Percentiles rank a stretch among this genome's conserved stretches.
Conservation (phyloP, 1,140 invertebrate genomes). For the Pseudomyrmex pallidus region DNA sequence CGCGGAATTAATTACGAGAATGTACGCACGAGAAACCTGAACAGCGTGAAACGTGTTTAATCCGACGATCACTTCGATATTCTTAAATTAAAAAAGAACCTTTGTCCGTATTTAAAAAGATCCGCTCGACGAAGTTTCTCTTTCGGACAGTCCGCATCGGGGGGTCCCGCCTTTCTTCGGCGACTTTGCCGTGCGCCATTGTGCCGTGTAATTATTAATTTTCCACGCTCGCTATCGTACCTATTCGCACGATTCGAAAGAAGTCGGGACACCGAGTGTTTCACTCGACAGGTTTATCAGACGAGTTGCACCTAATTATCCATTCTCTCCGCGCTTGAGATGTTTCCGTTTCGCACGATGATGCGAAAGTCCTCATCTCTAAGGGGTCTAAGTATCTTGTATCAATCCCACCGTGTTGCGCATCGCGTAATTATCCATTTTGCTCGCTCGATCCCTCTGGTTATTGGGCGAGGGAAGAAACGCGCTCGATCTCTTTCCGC, state of each 20-base stretch:
- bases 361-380: conserved; percentile 7
- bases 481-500: background rate
- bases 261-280: too few relatives aligned
- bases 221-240: conserved; percentile 5
- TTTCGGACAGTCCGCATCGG: background rate
- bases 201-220: conserved; percentile 44
- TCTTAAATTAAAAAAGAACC: background rate
- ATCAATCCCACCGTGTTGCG: conserved; percentile 12
- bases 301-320: conserved; percentile 34
- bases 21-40: background rate
- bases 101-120: background rate
- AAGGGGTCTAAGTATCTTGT: conserved; percentile 7
- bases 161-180: background rate
- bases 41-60: conserved; percentile 8
- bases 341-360: conserved; percentile 7
- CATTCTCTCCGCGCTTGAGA: conserved; percentile 9
- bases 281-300: conserved; percentile 8
- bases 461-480: background rate
- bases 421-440: conserved; percentile 37
- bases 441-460: conserved; percentile 6
- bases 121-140: conserved; percentile 15
- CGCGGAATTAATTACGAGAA: conserved; percentile 11
- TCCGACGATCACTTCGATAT: too few relatives aligned
- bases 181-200: conserved; percentile 2
- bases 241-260: conserved; percentile 22